Conservation (phyloP, 2,113 vertebrate species). For the Sebastes schlegelii region DNA sequence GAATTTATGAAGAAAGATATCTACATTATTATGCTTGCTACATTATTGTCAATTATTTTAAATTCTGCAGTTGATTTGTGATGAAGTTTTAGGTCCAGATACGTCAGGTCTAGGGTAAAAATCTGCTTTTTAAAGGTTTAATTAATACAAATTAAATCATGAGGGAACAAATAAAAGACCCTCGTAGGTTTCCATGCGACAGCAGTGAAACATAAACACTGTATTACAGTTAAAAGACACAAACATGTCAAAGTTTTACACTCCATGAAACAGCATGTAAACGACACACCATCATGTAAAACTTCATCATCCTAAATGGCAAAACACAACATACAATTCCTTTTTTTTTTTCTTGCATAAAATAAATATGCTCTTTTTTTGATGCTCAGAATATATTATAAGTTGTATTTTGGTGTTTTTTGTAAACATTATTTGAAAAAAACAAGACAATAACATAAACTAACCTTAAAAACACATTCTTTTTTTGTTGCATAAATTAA, state of each 20-base stretch:
- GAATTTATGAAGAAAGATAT: neutral
- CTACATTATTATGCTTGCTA: neutral
- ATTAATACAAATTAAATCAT: neutral
- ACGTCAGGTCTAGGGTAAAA: neutral
- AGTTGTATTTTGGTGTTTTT: conserved; percentile 63
- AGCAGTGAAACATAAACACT: conserved; percentile 68
- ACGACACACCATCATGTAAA: conserved; percentile 43
- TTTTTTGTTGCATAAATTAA: conserved; percentile 85
- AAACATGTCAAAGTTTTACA: conserved; percentile 55
- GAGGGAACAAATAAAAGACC: neutral
- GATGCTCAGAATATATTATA: conserved; percentile 81
- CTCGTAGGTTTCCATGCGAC: conserved; percentile 34
- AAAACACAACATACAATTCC: conserved; percentile 48
- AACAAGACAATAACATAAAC: conserved; percentile 52
- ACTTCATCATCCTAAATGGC: conserved; percentile 60
- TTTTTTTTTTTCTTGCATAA: conserved; percentile 73
- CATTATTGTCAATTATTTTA: neutral
- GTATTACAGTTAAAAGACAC: conserved; percentile 73
- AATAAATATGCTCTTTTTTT: conserved; percentile 78
- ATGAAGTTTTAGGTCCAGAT: neutral
- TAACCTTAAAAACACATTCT: conserved; percentile 50
- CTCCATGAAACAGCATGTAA: conserved; percentile 23
- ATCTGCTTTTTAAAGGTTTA: neutral
- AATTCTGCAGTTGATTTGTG: neutral
- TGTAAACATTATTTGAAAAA: conserved; percentile 74